phyloP scores from a whole-genome alignment of 2,113 vertebrate genomes.

The Sylvietta virens region DNA sequence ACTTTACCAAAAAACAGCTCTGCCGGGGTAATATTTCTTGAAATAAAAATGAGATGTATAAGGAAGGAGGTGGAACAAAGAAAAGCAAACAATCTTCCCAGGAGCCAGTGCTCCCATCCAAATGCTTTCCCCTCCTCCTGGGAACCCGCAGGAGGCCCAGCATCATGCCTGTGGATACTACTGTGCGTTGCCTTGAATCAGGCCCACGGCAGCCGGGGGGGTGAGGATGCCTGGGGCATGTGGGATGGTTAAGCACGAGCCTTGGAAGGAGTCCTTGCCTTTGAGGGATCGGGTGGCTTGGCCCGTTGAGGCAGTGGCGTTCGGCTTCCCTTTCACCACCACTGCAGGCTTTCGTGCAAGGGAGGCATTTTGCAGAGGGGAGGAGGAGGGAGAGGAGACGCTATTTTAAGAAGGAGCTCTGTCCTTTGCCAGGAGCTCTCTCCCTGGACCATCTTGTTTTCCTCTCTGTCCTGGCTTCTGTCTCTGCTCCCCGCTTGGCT shows the following conservation, averaged over 20 bases:
- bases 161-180: neutral
- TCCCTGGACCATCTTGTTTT: neutral
- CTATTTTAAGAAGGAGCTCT: conserved; percentile 23
- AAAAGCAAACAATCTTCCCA: conserved; percentile 22
- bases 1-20: conserved; percentile 24
- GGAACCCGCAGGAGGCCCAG: conserved; percentile 14
- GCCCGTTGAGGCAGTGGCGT: neutral
- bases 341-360: neutral
- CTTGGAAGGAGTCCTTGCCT: conserved; percentile 22
- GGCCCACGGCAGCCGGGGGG: neutral
- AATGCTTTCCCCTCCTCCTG: neutral
- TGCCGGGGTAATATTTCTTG: conserved; percentile 42
- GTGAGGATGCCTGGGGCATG: neutral
- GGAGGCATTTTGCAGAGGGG: conserved; percentile 5
- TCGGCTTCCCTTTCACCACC: neutral
- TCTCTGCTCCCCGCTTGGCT: neutral
- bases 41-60: conserved; percentile 40
- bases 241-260: conserved; percentile 16
- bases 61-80: conserved; percentile 45
- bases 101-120: conserved; percentile 32
- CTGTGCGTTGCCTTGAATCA: neutral
- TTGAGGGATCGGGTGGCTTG: conserved; percentile 17
- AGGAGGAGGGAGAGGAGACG: neutral
- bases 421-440: conserved; percentile 10
- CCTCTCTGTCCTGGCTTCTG: neutral